Percentiles rank a stretch among this genome's conserved stretches.
Evolutionary conservation across 2,888 invertebrate species (phyloP).

Genomic region (Lepidochrysops patricia): DNA sequence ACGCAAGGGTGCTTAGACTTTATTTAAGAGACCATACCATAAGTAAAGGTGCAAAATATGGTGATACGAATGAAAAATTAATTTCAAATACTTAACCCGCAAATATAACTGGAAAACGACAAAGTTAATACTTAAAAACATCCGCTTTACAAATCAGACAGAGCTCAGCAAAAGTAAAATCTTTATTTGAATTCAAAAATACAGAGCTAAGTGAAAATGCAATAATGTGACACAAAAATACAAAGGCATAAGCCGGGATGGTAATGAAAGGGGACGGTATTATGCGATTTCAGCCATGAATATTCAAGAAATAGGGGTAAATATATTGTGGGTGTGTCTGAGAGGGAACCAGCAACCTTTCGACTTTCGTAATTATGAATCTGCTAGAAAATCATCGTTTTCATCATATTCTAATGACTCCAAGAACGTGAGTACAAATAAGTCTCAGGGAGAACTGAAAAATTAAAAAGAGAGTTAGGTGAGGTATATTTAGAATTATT

Average conservation of each 20-base stretch:
- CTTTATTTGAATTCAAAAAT: conserved; percentile 9
- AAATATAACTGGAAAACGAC: background rate
- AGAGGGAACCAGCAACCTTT: background rate
- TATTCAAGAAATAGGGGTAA: conserved; percentile 19
- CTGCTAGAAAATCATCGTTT: background rate
- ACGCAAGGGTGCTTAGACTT: no score
- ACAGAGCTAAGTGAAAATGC: conserved; percentile 1
- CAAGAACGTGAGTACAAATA: no score
- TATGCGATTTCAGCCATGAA: conserved; percentile 22
- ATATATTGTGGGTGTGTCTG: conserved; percentile 4
- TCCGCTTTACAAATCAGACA: background rate
- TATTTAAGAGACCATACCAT: no score
- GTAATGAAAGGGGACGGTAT: conserved; percentile 22
- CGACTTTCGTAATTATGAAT: background rate
- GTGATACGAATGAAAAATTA: background rate
- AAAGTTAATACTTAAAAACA: background rate
- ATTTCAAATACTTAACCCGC: background rate
- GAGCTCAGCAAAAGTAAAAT: background rate
- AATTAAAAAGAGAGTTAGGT: no score
- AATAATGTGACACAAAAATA: conserved; percentile 4
- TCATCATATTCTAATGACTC: background rate
- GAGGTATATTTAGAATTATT: no score
- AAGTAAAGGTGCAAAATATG: background rate
- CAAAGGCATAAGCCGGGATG: conserved; percentile 17
- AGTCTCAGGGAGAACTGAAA: no score